A percentile compares a stretch with the other conserved stretches of the same genome.
These are phyloP conservation scores for Montipora capitata DNA, from an alignment of 92 coral and sea anemone species.

Conservation along the genomic window DNA sequence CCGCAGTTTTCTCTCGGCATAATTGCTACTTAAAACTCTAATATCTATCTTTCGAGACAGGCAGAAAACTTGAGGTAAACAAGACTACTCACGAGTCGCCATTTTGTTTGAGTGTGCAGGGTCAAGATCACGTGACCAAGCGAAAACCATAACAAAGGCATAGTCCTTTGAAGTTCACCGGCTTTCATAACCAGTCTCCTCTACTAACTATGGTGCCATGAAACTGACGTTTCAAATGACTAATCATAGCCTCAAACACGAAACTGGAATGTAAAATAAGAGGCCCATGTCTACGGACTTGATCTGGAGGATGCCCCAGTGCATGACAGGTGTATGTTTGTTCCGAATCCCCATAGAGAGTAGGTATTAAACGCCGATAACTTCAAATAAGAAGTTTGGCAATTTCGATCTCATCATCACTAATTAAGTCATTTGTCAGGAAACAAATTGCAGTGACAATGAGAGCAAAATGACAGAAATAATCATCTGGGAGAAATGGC, in stretches of 20 bases:
- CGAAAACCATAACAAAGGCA: no score
- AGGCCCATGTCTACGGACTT: constrained; percentile 38
- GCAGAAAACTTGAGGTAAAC: no score
- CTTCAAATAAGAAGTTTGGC: constrained; percentile 25
- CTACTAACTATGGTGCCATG: constrained; percentile 16
- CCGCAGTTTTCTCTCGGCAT: no score
- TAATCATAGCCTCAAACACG: constrained; percentile 34
- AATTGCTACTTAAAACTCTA: no score
- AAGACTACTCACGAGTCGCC: no score
- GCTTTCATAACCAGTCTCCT: no score
- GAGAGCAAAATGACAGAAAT: constrained; percentile 1
- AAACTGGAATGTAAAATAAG: constrained; percentile 41
- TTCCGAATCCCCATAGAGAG: constrained; percentile 16
- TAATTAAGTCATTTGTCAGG: neutral
- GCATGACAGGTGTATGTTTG: constrained; percentile 62
- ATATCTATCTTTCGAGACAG: no score
- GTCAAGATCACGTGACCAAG: no score
- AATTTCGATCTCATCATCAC: constrained; percentile 3
- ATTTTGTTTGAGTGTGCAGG: no score
- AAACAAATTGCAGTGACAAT: constrained; percentile 21
- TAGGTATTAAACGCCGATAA: constrained; percentile 20
- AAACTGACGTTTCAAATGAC: constrained; percentile 41
- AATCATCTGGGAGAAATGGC: neutral
- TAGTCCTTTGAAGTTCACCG: no score
- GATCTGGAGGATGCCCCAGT: constrained; percentile 43